A percentile compares a stretch with the other conserved stretches of the same genome.
Evolutionary conservation across 2,888 invertebrate genomes (phyloP).

Genomic region (Nemotelus pantherinus): DNA sequence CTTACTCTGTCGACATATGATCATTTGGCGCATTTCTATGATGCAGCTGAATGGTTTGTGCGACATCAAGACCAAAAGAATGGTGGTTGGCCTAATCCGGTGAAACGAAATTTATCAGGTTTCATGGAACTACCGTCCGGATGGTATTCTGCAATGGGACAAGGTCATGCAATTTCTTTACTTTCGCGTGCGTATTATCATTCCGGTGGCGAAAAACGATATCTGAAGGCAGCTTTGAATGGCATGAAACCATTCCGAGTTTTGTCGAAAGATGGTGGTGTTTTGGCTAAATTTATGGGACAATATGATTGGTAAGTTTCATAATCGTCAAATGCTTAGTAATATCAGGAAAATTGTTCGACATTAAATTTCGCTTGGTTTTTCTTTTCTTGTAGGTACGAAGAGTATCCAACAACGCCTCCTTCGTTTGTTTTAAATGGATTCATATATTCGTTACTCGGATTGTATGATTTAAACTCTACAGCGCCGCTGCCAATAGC

Average conservation of each 20-base stretch:
- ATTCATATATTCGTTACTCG: constrained; percentile 96
- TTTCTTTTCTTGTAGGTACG: constrained; percentile 74
- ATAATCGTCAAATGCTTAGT: too few species aligned
- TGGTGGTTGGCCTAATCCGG: constrained; percentile 95
- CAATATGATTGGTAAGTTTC: constrained; percentile 82
- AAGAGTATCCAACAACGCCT: constrained; percentile 97
- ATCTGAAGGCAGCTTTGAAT: constrained; percentile 82
- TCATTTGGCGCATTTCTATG: constrained; percentile 90
- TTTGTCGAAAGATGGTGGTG: constrained; percentile 80
- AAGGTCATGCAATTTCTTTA: constrained; percentile 97
- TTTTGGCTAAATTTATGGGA: constrained; percentile 85
- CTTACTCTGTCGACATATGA: constrained; percentile 82
- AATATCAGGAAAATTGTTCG: not conserved
- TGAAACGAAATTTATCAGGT: constrained; percentile 78
- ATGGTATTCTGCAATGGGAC: constrained; percentile 99
- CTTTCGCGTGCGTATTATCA: constrained; percentile 88
- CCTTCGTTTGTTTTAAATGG: constrained; percentile 97
- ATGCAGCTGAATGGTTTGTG: constrained; percentile 93
- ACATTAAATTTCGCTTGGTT: not conserved
- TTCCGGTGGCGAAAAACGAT: constrained; percentile 78
- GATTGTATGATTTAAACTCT: constrained; percentile 92
- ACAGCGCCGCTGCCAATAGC: constrained; percentile 77
- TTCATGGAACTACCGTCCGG: constrained; percentile 84
- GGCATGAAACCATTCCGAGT: constrained; percentile 84
- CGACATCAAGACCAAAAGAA: constrained; percentile 81